Percentiles rank a stretch among this genome's conserved stretches.
These are phyloP conservation scores for Cerastis leucographa DNA, from an alignment of 2,888 invertebrate genomes.

Conservation along the genomic window DNA sequence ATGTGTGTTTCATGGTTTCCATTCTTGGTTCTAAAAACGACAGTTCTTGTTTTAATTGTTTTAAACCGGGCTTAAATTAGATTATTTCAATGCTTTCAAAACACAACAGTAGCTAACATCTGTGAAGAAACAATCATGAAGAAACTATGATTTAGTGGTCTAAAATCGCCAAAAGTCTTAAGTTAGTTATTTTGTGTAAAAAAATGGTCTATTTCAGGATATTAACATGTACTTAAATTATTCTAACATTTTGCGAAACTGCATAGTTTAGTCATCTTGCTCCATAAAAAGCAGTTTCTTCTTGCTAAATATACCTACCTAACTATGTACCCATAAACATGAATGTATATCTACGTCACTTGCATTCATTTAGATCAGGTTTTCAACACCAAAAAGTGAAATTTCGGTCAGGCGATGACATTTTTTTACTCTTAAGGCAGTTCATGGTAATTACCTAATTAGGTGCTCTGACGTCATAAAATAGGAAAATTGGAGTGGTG, in stretches of 20 bases:
- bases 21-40: background rate
- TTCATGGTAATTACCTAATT: constrained; percentile 7
- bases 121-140: background rate
- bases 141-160: background rate
- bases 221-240: background rate
- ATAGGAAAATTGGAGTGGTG: background rate
- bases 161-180: background rate
- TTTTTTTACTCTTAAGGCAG: background rate
- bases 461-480: background rate
- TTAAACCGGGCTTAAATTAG: background rate
- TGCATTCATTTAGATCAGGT: constrained; percentile 29
- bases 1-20: background rate
- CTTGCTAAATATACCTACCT: background rate
- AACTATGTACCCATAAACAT: background rate
- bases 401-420: constrained; percentile 32
- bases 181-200: background rate
- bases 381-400: constrained; percentile 35
- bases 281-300: background rate
- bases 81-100: background rate
- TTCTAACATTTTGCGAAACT: background rate
- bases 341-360: too few species aligned
- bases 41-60: background rate
- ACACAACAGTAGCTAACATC: background rate
- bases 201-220: background rate
- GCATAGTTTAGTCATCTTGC: too few species aligned